Evolutionary conservation across 2,113 vertebrate species (phyloP).

Genomic region (Sakesphorus luctuosus): DNA sequence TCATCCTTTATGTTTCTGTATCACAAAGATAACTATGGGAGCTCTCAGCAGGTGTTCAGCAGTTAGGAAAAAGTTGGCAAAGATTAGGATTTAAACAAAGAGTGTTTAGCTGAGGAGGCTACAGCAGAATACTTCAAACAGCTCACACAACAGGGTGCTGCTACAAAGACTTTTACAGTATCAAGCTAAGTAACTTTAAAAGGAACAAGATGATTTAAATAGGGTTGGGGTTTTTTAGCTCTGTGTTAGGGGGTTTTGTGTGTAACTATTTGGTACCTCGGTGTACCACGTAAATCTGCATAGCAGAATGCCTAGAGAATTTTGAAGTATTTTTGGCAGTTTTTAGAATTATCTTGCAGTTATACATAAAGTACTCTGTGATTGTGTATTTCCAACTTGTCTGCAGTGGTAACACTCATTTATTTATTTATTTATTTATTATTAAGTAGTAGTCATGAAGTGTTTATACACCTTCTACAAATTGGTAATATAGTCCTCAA

Average conservation of each 20-base stretch:
- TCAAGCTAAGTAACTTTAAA: constrained; percentile 25
- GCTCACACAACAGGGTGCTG: neutral
- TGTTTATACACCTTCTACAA: neutral
- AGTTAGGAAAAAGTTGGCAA: constrained; percentile 8
- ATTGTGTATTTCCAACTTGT: neutral
- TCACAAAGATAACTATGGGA: neutral
- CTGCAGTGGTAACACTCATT: neutral
- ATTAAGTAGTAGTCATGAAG: neutral
- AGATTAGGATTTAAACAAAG: constrained; percentile 32
- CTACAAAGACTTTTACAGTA: neutral
- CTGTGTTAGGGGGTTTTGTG: neutral
- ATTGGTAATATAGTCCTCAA: neutral
- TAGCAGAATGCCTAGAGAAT: neutral
- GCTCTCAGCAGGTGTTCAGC: neutral
- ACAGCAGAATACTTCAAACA: constrained; percentile 20
- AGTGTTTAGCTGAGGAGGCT: constrained; percentile 27
- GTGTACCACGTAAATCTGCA: neutral
- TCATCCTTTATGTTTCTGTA: neutral
- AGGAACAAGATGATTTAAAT: constrained; percentile 20
- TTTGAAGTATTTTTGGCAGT: neutral
- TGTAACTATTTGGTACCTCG: neutral
- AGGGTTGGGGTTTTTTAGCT: neutral
- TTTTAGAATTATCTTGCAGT: neutral
- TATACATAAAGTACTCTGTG: neutral
- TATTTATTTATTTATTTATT: neutral